Conservation (phyloP, 2,888 invertebrate species). For the Heteropelma amictum region DNA sequence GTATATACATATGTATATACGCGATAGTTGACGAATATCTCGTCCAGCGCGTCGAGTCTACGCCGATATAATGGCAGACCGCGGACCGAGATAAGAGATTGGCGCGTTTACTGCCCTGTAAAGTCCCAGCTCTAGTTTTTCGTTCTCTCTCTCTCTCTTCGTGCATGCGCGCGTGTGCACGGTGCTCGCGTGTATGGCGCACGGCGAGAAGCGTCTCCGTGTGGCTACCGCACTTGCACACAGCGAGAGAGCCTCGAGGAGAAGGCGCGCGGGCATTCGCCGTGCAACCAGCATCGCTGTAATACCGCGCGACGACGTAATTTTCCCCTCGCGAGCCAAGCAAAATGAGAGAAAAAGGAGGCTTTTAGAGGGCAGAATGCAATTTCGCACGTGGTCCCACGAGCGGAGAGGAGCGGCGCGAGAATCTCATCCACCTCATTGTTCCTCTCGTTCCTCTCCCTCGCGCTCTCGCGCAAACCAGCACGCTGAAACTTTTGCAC, state of each 20-base stretch:
- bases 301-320: slow-evolving; percentile 18
- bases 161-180: no score
- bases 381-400: slow-evolving; percentile 61
- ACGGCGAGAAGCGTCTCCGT: no score
- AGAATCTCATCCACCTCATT: not conserved
- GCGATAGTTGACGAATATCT: no score
- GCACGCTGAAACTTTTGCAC: no score
- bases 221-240: slow-evolving; percentile 30
- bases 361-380: slow-evolving; percentile 55
- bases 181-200: slow-evolving; percentile 19
- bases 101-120: slow-evolving; percentile 75
- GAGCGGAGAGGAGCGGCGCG: slow-evolving; percentile 9
- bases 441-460: not conserved
- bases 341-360: slow-evolving; percentile 38
- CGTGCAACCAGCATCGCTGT: slow-evolving; percentile 35
- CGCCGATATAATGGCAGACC: slow-evolving; percentile 17
- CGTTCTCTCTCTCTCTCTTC: slow-evolving; percentile 56
- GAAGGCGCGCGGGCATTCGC: slow-evolving; percentile 38
- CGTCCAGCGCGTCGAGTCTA: not conserved
- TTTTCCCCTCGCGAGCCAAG: slow-evolving; percentile 13
- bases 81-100: slow-evolving; percentile 70
- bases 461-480: no score
- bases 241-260: slow-evolving; percentile 33
- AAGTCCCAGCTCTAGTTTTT: slow-evolving; percentile 76
- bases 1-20: no score